Evolutionary conservation across 1,140 invertebrate genomes (phyloP), one percentile per base, ranked within the genome.

Genomic region (Cydia amplana): DNA sequence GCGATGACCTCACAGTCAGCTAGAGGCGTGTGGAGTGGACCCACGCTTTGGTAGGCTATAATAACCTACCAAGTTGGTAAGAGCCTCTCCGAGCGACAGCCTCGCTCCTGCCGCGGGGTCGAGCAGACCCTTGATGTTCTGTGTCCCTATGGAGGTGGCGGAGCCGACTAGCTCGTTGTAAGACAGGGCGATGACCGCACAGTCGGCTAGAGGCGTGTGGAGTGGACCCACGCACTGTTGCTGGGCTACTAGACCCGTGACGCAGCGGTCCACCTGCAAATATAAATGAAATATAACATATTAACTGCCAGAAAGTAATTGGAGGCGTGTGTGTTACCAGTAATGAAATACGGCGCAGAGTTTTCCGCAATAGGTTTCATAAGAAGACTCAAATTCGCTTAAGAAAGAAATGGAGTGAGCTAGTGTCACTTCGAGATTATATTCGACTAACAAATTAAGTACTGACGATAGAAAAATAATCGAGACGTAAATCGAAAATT

Each of bases 221-320:
- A 99, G 91, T 0, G 98, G 98, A 2, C 99, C 98, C 70, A 99
- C 98, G 90, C 98, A 99, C 88, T 99, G 99, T 84, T 99, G 98
- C 91, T 99, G 98, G 4, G 97, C 98, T 65, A 99, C 95, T 25
- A 99, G 93, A 28, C 98, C 98, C n/a, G 97, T 97, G 0, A 99
- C 99, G 90, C 98, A 99, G 70, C 99, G 94, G 91, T 99, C 99
- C 1, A 99, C 98, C 93, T 93, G 77, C 0, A n/a, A 40, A 70
- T 9, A 23, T n/a, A 18, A 60, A 20, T 60, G 14, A 1, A 49
- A 14, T 4, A 10, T 46, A 12, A 46, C 9, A 1, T 25, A 28
- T 28, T 28, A 4, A 28, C 3, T 16, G 12, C 1, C 46, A 14
- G 46, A 36, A 16, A 14, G 46, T 49, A 12, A 2, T 49, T 49